Percentiles rank a stretch among this genome's conserved stretches.
phyloP scores from a whole-genome alignment of 2,888 invertebrate species.

The Drosophila paramelanica region DNA sequence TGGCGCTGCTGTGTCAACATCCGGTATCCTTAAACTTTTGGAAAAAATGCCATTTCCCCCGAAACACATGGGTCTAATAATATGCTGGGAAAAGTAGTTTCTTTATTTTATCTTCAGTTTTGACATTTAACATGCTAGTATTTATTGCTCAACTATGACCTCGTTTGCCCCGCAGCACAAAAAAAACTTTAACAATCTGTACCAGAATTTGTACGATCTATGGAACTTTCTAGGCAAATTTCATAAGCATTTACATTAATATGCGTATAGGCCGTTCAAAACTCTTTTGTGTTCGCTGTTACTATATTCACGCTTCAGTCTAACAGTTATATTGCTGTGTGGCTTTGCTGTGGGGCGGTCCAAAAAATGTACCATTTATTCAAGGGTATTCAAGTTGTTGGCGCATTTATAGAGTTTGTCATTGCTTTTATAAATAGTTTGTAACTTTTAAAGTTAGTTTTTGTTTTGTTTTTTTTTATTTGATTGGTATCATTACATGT shows the following conservation, averaged over 20 bases:
- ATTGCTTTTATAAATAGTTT: constrained; percentile 59
- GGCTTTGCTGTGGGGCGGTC: constrained; percentile 19
- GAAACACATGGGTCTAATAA: not conserved
- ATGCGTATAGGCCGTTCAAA: constrained; percentile 12
- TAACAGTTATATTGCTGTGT: constrained; percentile 36
- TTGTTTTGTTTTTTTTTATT: constrained; percentile 45
- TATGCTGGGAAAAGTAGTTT: constrained; percentile 38
- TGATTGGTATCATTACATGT: constrained; percentile 57
- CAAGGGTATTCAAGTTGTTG: not conserved
- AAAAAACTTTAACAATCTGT: constrained; percentile 35
- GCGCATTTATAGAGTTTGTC: constrained; percentile 11
- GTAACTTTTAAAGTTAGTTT: constrained; percentile 70
- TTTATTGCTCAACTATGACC: constrained; percentile 22
- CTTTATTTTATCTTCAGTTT: constrained; percentile 34
- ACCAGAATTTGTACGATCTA: constrained; percentile 12
- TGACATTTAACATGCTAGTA: constrained; percentile 22
- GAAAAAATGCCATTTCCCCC: not conserved
- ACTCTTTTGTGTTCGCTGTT: constrained; percentile 11
- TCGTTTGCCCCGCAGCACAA: constrained; percentile 17
- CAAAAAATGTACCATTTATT: constrained; percentile 8
- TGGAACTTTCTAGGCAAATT: constrained; percentile 16
- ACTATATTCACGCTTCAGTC: constrained; percentile 64
- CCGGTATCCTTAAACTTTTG: not conserved
- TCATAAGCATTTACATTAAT: constrained; percentile 10
- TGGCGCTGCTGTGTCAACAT: not conserved